Conservation (phyloP, 2,888 invertebrate species). For the Eledone cirrhosa region DNA sequence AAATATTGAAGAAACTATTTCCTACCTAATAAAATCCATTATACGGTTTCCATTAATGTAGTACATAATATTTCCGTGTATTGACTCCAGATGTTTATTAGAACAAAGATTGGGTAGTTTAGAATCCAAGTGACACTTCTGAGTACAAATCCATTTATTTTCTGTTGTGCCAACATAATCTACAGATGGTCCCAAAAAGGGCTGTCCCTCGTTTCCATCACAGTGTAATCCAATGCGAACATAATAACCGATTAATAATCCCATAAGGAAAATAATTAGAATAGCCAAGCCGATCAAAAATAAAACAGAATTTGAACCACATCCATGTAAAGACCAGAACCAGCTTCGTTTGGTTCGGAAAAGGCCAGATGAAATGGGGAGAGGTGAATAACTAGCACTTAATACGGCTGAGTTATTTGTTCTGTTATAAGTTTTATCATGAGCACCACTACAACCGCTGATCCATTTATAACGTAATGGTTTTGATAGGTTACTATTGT, state of each 20-base stretch:
- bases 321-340: not conserved
- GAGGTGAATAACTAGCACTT: not conserved
- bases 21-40: conserved; percentile 17
- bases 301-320: not conserved
- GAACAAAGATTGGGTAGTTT: not conserved
- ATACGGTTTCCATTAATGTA: conserved; percentile 17
- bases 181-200: not conserved
- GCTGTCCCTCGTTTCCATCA: not conserved
- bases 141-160: not conserved
- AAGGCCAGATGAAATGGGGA: not conserved
- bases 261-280: conserved; percentile 4
- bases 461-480: not conserved
- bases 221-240: not conserved
- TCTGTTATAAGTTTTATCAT: not conserved
- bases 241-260: conserved; percentile 19
- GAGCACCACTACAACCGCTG: not conserved
- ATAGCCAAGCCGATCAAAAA: not conserved
- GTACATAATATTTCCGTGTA: conserved; percentile 26
- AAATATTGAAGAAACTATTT: no score
- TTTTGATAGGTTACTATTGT: no score
- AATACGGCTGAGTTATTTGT: not conserved
- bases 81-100: not conserved
- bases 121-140: not conserved
- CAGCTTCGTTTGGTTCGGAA: not conserved
- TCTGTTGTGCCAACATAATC: not conserved